phyloP scores from a whole-genome alignment of 1,140 invertebrate genomes.

The Tetraneura akinire region DNA sequence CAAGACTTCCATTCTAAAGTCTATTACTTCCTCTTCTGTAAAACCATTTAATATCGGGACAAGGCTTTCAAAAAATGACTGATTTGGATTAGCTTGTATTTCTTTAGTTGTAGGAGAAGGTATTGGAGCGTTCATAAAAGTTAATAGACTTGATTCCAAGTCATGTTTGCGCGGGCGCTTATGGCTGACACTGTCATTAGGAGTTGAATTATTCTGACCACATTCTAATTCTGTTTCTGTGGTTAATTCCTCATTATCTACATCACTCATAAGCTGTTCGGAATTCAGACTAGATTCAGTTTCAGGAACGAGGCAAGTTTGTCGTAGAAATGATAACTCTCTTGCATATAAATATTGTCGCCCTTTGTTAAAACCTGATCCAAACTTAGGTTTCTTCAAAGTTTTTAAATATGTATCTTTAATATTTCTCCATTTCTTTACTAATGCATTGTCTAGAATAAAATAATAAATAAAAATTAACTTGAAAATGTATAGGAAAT shows the following conservation, averaged over 20 bases:
- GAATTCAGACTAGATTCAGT: constrained; percentile 27
- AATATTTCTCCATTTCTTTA: constrained; percentile 11
- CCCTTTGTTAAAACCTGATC: not conserved
- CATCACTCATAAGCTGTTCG: constrained; percentile 5
- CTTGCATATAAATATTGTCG: constrained; percentile 12
- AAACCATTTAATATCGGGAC: constrained; percentile 18
- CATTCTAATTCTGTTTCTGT: not conserved
- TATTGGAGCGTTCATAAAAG: constrained; percentile 6
- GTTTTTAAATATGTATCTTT: constrained; percentile 15
- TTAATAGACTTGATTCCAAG: constrained; percentile 20
- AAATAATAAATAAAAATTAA: constrained; percentile 9
- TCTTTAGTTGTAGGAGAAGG: constrained; percentile 10
- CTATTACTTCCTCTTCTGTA: constrained; percentile 16
- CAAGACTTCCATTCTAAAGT: constrained; percentile 22
- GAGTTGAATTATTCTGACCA: not conserved
- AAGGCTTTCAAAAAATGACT: constrained; percentile 20
- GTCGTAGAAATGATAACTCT: constrained; percentile 10
- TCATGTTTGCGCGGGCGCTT: not conserved
- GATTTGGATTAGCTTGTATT: constrained; percentile 16
- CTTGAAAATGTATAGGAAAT: too few relatives aligned
- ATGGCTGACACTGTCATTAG: not conserved
- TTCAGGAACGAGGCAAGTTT: constrained; percentile 7
- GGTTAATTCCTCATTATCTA: constrained; percentile 6
- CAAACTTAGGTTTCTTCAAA: constrained; percentile 16
- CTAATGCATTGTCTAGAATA: not conserved